These are phyloP conservation scores for Catocala sponsa DNA, from an alignment of 2,888 invertebrate species.

Conservation along the genomic window DNA sequence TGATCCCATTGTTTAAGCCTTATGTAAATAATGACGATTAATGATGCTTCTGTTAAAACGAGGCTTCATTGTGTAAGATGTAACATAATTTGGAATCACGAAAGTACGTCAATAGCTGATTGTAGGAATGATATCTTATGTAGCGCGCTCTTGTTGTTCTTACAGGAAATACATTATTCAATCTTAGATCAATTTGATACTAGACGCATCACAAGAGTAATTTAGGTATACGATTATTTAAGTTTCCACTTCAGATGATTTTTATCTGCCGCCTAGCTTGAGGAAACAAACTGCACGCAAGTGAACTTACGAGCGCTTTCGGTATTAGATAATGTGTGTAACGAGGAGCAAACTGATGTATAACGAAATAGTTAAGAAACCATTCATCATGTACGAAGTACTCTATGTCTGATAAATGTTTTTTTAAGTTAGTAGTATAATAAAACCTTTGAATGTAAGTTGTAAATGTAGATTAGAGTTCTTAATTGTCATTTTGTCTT, in stretches of 20 bases:
- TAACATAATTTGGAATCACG: slow-evolving; percentile 34
- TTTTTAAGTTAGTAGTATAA: too few species aligned
- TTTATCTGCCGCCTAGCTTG: not conserved
- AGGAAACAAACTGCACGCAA: not conserved
- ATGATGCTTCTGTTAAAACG: slow-evolving; percentile 47
- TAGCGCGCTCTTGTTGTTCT: slow-evolving; percentile 5
- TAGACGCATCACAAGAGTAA: not conserved
- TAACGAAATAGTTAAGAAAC: too few species aligned
- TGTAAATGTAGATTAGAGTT: too few species aligned
- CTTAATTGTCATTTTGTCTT: too few species aligned
- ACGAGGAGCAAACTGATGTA: too few species aligned
- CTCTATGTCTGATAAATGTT: too few species aligned
- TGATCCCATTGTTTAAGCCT: slow-evolving; percentile 59
- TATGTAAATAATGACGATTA: slow-evolving; percentile 68
- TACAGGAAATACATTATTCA: slow-evolving; percentile 3
- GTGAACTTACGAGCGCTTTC: too few species aligned
- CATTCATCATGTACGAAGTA: too few species aligned
- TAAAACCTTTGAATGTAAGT: too few species aligned
- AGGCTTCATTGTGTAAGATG: slow-evolving; percentile 54
- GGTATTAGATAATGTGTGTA: too few species aligned
- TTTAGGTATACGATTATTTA: not conserved
- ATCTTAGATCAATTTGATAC: not conserved
- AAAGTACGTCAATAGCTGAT: slow-evolving; percentile 21
- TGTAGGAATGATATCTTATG: slow-evolving; percentile 17
- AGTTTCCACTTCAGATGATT: not conserved